A percentile compares a stretch with the other conserved stretches of the same genome.
These are phyloP conservation scores for Trachythela sp. DNA, from an alignment of 64 coral and sea anemone species.

Conservation along the genomic window DNA sequence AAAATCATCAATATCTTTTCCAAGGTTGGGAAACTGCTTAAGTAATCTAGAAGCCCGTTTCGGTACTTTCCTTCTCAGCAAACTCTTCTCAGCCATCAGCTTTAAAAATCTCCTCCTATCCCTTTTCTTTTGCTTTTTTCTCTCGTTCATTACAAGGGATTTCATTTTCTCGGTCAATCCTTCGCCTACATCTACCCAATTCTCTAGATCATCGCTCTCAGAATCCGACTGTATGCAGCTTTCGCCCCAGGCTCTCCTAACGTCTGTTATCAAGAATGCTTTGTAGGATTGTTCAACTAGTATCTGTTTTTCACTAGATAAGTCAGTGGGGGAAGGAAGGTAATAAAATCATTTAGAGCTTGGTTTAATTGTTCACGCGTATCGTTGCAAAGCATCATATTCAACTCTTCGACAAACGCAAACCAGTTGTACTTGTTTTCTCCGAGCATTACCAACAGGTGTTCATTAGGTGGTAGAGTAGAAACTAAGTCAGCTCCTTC, in stretches of 20 bases:
- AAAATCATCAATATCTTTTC: slow-evolving; percentile 19
- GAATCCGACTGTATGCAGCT: slow-evolving; percentile 42
- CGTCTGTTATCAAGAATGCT: slow-evolving; percentile 39
- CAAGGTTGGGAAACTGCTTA: slow-evolving; percentile 50
- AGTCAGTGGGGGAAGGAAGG: slow-evolving; percentile 22
- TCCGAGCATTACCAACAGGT: slow-evolving; percentile 29
- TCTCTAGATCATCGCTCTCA: slow-evolving; percentile 61
- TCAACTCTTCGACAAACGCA: slow-evolving; percentile 34
- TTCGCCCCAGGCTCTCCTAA: slow-evolving; percentile 31
- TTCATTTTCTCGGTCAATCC: slow-evolving; percentile 43
- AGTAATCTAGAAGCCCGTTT: slow-evolving; percentile 36
- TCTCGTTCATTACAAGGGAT: slow-evolving; percentile 37
- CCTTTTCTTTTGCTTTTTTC: slow-evolving; percentile 24
- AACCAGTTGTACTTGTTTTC: slow-evolving; percentile 45
- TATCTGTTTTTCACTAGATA: slow-evolving; percentile 34
- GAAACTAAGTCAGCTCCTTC: slow-evolving; percentile 46
- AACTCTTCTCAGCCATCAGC: slow-evolving; percentile 38
- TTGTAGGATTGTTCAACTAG: slow-evolving; percentile 8
- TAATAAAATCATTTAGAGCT: slow-evolving; percentile 31
- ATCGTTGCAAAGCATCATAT: slow-evolving; percentile 19
- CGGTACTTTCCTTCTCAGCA: slow-evolving; percentile 50
- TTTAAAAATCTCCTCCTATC: slow-evolving; percentile 39
- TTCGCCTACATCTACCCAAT: slow-evolving; percentile 48
- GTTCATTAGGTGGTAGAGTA: slow-evolving; percentile 28
- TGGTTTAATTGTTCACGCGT: slow-evolving; percentile 37